Percentiles rank a stretch among this genome's conserved stretches.
phyloP scores from a whole-genome alignment of 2,888 invertebrate species.

The Rosalia funebris region DNA sequence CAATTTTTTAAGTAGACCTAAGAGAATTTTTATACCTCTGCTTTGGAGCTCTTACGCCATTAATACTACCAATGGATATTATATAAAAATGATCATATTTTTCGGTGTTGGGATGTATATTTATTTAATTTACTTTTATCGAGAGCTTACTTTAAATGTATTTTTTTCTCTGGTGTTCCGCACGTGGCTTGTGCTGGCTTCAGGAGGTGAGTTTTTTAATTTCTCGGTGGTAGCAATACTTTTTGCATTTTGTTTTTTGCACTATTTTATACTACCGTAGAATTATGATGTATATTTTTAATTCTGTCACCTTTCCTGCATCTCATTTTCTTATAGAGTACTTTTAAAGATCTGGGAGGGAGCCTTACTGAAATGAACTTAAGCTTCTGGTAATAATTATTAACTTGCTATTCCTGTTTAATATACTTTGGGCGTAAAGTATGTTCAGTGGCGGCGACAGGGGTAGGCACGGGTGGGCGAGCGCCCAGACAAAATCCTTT shows the following conservation, averaged over 20 bases:
- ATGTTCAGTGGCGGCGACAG: too few relatives aligned
- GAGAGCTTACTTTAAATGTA: constrained; percentile 45
- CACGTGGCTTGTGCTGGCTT: constrained; percentile 60
- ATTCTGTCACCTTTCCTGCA: constrained; percentile 14
- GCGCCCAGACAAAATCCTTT: too few relatives aligned
- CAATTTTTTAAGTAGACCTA: too few relatives aligned
- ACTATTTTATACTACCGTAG: constrained; percentile 25
- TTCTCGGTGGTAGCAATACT: constrained; percentile 55
- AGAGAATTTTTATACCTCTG: too few relatives aligned
- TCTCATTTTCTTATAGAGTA: constrained; percentile 1
- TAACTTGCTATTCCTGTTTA: too few relatives aligned
- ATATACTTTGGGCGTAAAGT: too few relatives aligned
- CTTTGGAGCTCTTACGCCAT: too few relatives aligned
- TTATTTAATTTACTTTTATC: constrained; percentile 19
- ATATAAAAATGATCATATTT: constrained; percentile 6
- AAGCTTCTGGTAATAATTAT: too few relatives aligned
- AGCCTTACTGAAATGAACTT: too few relatives aligned
- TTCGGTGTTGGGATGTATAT: neutral
- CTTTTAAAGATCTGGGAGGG: too few relatives aligned
- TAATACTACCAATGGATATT: too few relatives aligned
- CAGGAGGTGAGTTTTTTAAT: constrained; percentile 63
- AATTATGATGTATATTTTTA: constrained; percentile 23
- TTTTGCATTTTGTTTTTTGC: constrained; percentile 44
- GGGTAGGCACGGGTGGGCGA: too few relatives aligned
- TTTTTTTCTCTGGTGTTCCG: constrained; percentile 60